Conservation (phyloP, 2,797 vertebrate species). For the Rallus crepitans region DNA sequence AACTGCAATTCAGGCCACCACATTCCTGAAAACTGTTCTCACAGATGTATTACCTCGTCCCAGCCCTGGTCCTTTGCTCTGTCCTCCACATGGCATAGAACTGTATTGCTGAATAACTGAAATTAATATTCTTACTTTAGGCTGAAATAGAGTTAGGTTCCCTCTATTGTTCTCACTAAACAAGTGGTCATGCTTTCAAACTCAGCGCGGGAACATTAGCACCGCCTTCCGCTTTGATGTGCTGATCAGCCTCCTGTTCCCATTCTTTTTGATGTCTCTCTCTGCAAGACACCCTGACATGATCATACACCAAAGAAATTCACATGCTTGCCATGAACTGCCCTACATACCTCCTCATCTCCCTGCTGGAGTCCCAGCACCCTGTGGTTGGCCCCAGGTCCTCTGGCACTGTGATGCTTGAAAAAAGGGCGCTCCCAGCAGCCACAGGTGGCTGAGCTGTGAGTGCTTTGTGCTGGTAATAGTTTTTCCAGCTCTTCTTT, state of each 20-base stretch:
- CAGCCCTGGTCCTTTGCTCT: not conserved
- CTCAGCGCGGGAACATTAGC: not conserved
- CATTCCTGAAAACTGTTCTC: not conserved
- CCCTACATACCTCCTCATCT: not conserved
- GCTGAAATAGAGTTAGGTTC: not conserved
- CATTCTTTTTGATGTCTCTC: not conserved
- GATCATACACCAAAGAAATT: not conserved
- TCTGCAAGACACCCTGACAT: not conserved
- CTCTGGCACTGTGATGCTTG: not conserved
- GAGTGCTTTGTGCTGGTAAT: not conserved
- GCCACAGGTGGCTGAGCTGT: fast-evolving
- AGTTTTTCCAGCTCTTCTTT: not conserved
- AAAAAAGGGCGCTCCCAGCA: not conserved
- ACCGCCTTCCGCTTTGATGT: not conserved
- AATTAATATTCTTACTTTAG: not conserved
- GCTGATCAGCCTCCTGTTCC: not conserved
- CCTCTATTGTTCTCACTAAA: not conserved
- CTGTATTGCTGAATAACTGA: not conserved
- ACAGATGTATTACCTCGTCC: not conserved
- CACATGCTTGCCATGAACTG: not conserved
- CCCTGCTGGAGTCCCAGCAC: not conserved
- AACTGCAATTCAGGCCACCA: not conserved
- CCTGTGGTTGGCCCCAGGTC: not conserved
- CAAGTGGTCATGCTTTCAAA: not conserved
- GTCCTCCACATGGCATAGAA: not conserved